Base-by-base conservation (phyloP, 2,113 vertebrate genomes). In the Buteo buteo region DNA sequence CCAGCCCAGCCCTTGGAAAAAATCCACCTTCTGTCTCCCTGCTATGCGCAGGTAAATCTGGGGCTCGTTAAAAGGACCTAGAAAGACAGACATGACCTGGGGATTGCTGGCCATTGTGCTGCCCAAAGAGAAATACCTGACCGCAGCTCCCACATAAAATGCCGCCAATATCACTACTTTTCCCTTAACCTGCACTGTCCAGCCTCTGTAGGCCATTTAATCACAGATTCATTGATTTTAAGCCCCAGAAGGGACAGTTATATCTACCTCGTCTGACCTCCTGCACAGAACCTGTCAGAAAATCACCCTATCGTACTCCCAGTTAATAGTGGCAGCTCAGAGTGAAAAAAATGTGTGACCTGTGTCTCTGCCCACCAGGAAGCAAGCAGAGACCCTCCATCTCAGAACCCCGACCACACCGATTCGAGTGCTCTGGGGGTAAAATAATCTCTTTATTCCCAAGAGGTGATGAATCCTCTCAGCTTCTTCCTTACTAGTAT, bases 161-260 rank as follows among this genome's bases (percentile, higher is more conserved):
- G 22, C 42, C 92, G 38, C 28, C 87, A 21, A 0, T 12, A 24
- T 36, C 65, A 1, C 12, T 82, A 45, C 49, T 67, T 32, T 26
- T 64, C 78, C 90, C 70, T 61, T 13, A 20, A 8, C 52, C 74
- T 31, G 70, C 84, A 21, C 24, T 16, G 78, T 14, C 94, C 88
- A 31, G 52, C 71, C 85, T 52, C 82, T 16, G 3, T 6, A 85
- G 95, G 84, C 87, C 62, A 17, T 74, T 91, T 91, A 64, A 94
- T 96, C 94, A 91, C 52, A 22, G 26, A 10, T 34, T 31, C 81
- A 93, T 89, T 49, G 94, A 96, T 85, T 76, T 22, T 2, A 11
- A 82, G 84, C 81, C 86, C 93, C 86, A 82, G 84, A 47, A 65
- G 89, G 89, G 84, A 20, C 52, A 0, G 14, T 17, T 71, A 5